Conservation (phyloP, 2,888 invertebrate genomes). For the Stenoptilia bipunctidactyla region DNA sequence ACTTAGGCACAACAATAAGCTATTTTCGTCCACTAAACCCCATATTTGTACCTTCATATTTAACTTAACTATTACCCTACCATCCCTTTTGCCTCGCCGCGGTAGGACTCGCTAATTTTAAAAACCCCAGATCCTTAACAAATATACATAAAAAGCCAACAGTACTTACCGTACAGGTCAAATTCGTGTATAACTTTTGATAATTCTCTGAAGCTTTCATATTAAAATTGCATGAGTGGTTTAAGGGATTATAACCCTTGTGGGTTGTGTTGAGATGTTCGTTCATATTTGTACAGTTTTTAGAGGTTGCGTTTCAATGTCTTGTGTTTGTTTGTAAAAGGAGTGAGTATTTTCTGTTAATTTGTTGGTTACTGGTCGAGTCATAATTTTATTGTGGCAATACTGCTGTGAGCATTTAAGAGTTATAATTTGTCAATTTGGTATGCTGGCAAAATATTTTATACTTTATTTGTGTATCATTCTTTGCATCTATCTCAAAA, state of each 20-base stretch:
- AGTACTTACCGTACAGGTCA: constrained; percentile 25
- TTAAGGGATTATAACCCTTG: constrained; percentile 23
- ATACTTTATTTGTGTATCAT: too few species aligned
- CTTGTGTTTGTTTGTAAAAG: constrained; percentile 29
- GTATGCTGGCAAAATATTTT: too few species aligned
- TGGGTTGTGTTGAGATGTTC: constrained; percentile 22
- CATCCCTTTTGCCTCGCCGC: constrained; percentile 43
- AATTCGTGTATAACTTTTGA: constrained; percentile 14
- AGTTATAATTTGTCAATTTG: too few species aligned
- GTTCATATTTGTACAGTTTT: constrained; percentile 41
- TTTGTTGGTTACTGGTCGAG: constrained; percentile 16
- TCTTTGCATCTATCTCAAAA: too few species aligned
- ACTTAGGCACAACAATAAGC: constrained; percentile 4
- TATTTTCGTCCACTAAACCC: constrained; percentile 7
- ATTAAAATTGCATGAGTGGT: neutral
- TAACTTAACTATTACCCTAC: constrained; percentile 29
- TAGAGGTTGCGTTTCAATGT: constrained; percentile 40
- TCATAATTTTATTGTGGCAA: constrained; percentile 1
- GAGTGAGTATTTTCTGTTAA: constrained; percentile 21
- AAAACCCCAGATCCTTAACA: constrained; percentile 39
- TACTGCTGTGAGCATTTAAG: too few species aligned
- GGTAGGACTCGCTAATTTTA: constrained; percentile 60
- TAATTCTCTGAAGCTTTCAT: constrained; percentile 3
- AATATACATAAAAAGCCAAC: constrained; percentile 43
- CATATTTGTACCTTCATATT: constrained; percentile 22